Evolutionary conservation across 2,113 vertebrate species (phyloP).

Genomic region (Corythornis vintsioides): DNA sequence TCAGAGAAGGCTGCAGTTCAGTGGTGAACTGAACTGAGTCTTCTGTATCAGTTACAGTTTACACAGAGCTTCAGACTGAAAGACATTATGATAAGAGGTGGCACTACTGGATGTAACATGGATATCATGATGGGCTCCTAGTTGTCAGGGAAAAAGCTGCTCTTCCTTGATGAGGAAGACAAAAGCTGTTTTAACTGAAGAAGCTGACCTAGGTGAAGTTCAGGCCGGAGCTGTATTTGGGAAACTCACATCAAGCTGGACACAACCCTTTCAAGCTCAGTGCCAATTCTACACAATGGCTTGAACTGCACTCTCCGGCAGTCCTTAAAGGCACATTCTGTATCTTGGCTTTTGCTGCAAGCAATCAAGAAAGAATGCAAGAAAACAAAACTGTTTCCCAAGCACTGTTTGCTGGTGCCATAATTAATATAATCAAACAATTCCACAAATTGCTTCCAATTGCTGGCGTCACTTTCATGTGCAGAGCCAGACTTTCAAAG

Average conservation of each 20-base stretch:
- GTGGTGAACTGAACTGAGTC: background rate
- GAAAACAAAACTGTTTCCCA: slow-evolving; percentile 80
- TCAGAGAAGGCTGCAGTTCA: background rate
- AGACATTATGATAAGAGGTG: background rate
- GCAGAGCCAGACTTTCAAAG: slow-evolving; percentile 72
- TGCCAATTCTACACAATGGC: slow-evolving; percentile 74
- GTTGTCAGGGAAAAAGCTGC: background rate
- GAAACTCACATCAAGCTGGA: slow-evolving; percentile 66
- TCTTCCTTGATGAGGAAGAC: slow-evolving; percentile 54
- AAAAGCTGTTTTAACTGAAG: slow-evolving; percentile 54
- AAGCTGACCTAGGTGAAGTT: slow-evolving; percentile 65
- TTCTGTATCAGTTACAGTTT: background rate
- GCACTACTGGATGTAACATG: slow-evolving; percentile 11
- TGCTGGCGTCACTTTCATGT: slow-evolving; percentile 82
- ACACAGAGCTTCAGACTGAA: background rate
- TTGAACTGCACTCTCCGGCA: slow-evolving; percentile 40
- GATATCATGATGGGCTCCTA: slow-evolving; percentile 19
- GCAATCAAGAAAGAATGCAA: slow-evolving; percentile 83
- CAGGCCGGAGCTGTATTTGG: slow-evolving; percentile 12
- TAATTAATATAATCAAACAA: slow-evolving; percentile 81
- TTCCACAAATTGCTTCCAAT: slow-evolving; percentile 82
- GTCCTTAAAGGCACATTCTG: slow-evolving; percentile 73
- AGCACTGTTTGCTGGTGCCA: slow-evolving; percentile 74
- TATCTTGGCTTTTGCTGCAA: slow-evolving; percentile 72
- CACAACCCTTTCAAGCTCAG: slow-evolving; percentile 67